Evolutionary conservation across 2,797 vertebrate species (phyloP).

Genomic region (Heteromormyrus szaboi): DNA sequence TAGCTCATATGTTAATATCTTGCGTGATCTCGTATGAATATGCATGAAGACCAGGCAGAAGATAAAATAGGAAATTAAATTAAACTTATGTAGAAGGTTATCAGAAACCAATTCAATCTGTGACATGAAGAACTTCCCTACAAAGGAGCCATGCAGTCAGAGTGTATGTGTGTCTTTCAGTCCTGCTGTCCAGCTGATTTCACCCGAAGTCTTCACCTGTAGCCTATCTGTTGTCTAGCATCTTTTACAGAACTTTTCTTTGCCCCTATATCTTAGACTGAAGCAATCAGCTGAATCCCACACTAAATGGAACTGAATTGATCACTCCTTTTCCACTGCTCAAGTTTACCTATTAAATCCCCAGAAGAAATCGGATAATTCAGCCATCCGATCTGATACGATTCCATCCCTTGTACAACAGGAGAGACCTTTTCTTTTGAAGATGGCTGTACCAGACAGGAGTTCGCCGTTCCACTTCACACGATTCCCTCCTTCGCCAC

Average conservation of each 20-base stretch:
- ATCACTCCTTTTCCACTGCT: conserved; percentile 16
- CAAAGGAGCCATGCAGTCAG: not conserved
- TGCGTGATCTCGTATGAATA: not conserved
- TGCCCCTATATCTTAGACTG: conserved; percentile 4
- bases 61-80: not conserved
- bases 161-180: conserved; percentile 7
- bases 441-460: not conserved
- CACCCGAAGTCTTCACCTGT: not conserved
- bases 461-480: not conserved
- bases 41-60: not conserved
- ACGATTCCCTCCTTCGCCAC: conserved; percentile 17
- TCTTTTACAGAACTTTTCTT: conserved; percentile 9
- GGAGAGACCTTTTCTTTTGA: not conserved
- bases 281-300: conserved; percentile 16
- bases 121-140: not conserved
- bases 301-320: conserved; percentile 18
- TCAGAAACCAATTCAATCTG: not conserved
- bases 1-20: conserved; percentile 17
- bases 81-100: not conserved
- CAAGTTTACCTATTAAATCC: conserved; percentile 19
- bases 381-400: conserved; percentile 13
- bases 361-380: conserved; percentile 10
- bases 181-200: not conserved
- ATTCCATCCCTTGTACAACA: not conserved
- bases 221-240: not conserved